Conservation (phyloP, 1,140 invertebrate genomes). For the Globodera ellingtonae region DNA sequence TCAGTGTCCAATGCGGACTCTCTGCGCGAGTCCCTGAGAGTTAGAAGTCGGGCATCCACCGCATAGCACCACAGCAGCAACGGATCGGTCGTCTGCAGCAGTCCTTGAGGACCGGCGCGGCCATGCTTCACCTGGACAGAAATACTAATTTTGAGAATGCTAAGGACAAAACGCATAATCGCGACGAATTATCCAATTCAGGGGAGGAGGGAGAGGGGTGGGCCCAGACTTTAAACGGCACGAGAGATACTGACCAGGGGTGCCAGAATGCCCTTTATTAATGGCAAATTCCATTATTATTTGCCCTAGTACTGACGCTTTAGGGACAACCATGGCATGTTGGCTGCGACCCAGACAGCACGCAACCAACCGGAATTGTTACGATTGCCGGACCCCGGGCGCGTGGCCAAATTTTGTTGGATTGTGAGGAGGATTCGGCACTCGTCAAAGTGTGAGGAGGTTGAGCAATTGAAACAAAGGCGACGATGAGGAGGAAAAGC, state of each 20-base stretch:
- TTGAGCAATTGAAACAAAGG: background rate
- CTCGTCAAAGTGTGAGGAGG: background rate
- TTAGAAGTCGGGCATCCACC: conserved; percentile 18
- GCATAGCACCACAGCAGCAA: conserved; percentile 35
- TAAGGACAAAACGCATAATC: too few species aligned
- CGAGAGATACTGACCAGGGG: too few species aligned
- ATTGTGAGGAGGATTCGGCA: background rate
- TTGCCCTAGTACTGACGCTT: too few species aligned
- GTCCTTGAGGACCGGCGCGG: conserved; percentile 19
- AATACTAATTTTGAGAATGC: too few species aligned
- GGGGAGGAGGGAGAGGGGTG: too few species aligned
- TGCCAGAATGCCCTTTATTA: too few species aligned
- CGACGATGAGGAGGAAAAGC: background rate
- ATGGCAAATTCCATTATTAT: too few species aligned
- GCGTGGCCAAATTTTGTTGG: background rate
- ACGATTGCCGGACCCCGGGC: conserved; percentile 2
- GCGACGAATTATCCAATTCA: too few species aligned
- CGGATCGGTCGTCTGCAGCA: conserved; percentile 14
- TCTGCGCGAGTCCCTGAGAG: background rate
- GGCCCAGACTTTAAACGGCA: too few species aligned
- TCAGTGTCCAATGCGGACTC: conserved; percentile 12
- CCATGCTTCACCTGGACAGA: conserved; percentile 24
- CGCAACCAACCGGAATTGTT: background rate
- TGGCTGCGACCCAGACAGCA: too few species aligned
- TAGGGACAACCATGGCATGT: too few species aligned